Conservation (phyloP, 1,140 invertebrate species). For the Drosophila virilis region DNA sequence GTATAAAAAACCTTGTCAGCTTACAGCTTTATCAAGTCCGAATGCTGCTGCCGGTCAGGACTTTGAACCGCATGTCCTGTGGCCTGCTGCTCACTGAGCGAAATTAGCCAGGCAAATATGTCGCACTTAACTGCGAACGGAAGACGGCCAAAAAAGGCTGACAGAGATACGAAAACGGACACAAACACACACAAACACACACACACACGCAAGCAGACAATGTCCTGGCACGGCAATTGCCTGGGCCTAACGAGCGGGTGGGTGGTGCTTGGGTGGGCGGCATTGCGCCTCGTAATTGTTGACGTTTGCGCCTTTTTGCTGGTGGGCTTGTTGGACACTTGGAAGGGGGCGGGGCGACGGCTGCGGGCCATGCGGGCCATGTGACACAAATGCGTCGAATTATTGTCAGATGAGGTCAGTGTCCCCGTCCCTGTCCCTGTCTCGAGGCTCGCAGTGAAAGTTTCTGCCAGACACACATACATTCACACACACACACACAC, state of each 20-base stretch:
- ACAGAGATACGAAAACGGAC: conserved; percentile 33
- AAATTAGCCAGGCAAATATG: conserved; percentile 81
- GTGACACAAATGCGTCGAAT: conserved; percentile 81
- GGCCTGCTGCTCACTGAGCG: conserved; percentile 29
- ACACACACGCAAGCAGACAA: conserved; percentile 35
- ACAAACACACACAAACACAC: conserved; percentile 14
- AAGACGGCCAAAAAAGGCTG: conserved; percentile 41
- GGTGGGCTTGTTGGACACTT: background rate
- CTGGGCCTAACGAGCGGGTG: conserved; percentile 42
- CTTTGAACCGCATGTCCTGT: conserved; percentile 66
- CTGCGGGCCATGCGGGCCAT: conserved; percentile 8
- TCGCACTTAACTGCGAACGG: conserved; percentile 75
- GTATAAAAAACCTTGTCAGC: no score
- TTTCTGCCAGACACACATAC: conserved; percentile 45
- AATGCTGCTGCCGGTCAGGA: conserved; percentile 30
- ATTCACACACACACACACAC: conserved; percentile 35
- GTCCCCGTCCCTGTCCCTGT: conserved; percentile 74
- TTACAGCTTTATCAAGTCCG: no score
- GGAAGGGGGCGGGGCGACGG: no score
- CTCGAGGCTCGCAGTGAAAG: conserved; percentile 69
- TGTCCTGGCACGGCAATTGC: conserved; percentile 67
- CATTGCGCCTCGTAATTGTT: conserved; percentile 58
- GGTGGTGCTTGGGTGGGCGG: background rate
- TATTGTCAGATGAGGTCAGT: conserved; percentile 80
- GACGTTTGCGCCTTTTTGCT: conserved; percentile 69